phyloP scores from a whole-genome alignment of 2,113 vertebrate species.

The Hippoglossus stenolepis region DNA sequence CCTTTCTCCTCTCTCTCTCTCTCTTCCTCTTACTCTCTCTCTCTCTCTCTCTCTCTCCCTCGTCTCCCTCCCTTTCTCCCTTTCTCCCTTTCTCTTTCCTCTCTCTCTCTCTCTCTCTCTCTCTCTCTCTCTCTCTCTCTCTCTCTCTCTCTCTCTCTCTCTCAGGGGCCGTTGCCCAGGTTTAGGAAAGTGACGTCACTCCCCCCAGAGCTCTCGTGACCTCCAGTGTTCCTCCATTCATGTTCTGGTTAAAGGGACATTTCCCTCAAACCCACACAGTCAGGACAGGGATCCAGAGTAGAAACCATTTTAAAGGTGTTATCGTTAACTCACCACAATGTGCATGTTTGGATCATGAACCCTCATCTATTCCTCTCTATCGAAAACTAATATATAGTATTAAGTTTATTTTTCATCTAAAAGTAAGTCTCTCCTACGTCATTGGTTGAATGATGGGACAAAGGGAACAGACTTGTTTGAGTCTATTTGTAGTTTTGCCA shows the following conservation, averaged over 20 bases:
- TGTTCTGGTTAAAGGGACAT: constrained; percentile 41
- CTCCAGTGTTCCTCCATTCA: constrained; percentile 51
- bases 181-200: constrained; percentile 81
- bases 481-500: not conserved
- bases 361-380: too few species aligned
- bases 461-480: too few species aligned
- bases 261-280: constrained; percentile 25
- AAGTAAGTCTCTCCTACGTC: too few species aligned
- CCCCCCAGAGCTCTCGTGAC: constrained; percentile 62
- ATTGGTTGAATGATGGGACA: too few species aligned
- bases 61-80: too few species aligned
- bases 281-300: not conserved
- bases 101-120: not conserved
- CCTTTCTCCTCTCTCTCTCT: constrained; percentile 13
- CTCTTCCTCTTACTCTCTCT: not conserved
- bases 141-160: constrained; percentile 25
- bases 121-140: constrained; percentile 10
- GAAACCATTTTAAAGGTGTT: too few species aligned
- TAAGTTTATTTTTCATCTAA: too few species aligned
- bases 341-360: not conserved
- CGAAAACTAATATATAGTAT: too few species aligned
- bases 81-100: too few species aligned
- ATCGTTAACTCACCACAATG: not conserved
- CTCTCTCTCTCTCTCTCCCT: constrained; percentile 31
- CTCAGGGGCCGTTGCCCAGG: constrained; percentile 66